These are phyloP conservation scores for Pampusana beccarii DNA, from an alignment of 2,113 vertebrate genomes.

Conservation along the genomic window DNA sequence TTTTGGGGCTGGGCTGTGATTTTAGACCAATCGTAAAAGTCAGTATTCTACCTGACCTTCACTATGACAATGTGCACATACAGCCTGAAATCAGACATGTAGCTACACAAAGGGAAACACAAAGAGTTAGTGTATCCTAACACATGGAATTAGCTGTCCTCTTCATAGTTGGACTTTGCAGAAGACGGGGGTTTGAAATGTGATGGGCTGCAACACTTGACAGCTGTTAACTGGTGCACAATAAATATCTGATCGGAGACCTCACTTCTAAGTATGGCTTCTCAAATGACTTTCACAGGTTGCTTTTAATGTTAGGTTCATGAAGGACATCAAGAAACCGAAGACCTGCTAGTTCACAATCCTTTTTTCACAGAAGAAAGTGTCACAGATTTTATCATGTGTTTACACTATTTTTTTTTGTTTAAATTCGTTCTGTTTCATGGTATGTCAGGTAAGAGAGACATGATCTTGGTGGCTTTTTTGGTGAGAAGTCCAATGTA, in stretches of 20 bases:
- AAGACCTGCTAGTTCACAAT: background rate
- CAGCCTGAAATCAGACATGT: background rate
- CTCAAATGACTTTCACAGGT: background rate
- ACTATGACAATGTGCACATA: background rate
- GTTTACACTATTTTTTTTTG: background rate
- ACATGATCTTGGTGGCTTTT: background rate
- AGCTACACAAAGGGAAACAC: background rate
- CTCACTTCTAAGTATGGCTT: background rate
- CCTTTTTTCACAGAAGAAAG: background rate
- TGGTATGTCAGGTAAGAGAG: background rate
- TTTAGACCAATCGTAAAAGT: background rate
- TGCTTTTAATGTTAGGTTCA: background rate
- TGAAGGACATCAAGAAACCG: background rate
- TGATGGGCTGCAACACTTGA: background rate
- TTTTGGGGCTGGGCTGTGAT: background rate
- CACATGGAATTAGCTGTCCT: background rate
- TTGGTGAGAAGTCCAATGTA: background rate
- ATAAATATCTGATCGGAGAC: constrained; percentile 22
- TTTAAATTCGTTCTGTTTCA: background rate
- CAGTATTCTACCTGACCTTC: background rate
- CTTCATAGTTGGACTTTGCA: background rate
- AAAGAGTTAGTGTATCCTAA: background rate
- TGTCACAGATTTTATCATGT: background rate
- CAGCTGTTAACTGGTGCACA: background rate
- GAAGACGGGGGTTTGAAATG: background rate